Evolutionary conservation across 2,797 vertebrate genomes (phyloP).

Genomic region (Chiroxiphia lanceolata): DNA sequence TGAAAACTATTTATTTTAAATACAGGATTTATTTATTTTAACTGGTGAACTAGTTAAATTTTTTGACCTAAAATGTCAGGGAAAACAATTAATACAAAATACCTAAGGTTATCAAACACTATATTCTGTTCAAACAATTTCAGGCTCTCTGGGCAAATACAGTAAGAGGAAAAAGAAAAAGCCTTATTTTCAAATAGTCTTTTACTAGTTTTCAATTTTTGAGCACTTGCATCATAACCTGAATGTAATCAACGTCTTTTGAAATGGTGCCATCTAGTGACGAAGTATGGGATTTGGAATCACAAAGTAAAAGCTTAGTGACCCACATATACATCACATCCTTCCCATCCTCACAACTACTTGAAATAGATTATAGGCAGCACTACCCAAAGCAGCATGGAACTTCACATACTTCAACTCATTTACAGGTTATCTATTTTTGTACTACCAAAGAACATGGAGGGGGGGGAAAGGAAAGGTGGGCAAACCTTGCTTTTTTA

Average conservation of each 20-base stretch:
- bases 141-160: background rate
- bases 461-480: background rate
- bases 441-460: background rate
- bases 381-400: rapidly evolving
- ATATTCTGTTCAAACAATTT: background rate
- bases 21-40: background rate
- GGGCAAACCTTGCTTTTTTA: background rate
- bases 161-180: background rate
- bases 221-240: background rate
- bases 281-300: background rate
- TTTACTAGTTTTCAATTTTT: background rate
- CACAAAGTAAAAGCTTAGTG: background rate
- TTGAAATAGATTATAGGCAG: background rate
- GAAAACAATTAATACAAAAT: background rate
- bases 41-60: background rate
- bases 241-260: background rate
- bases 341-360: background rate
- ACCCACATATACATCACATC: rapidly evolving
- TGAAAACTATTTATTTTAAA: background rate
- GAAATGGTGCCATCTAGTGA: slow-evolving; percentile 42
- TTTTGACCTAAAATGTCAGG: background rate
- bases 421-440: background rate
- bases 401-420: background rate
- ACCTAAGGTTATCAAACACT: background rate
- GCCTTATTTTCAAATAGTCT: background rate